phyloP scores from a whole-genome alignment of 2,888 invertebrate genomes.

The Platycnemis pennipes region DNA sequence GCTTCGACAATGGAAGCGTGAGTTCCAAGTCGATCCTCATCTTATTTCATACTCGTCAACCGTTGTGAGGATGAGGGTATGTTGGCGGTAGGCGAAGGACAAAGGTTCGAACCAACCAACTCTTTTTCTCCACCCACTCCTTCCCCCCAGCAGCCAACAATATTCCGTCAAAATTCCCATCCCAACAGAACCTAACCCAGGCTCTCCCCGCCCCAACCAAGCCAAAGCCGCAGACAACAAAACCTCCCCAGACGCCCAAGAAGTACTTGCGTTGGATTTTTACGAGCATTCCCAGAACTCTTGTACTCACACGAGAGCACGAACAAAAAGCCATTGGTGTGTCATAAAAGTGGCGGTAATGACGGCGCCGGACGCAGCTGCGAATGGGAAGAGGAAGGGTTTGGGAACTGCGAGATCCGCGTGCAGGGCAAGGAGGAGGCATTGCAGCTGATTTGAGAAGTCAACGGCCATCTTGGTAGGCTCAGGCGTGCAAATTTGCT shows the following conservation, averaged over 20 bases:
- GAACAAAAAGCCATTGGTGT: slow-evolving; percentile 1
- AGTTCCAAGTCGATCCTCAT: not conserved
- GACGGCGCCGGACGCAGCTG: slow-evolving; percentile 57
- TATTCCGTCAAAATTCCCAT: not conserved
- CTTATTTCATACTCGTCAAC: not conserved
- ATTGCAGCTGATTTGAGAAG: too few relatives aligned
- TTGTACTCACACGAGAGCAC: slow-evolving; percentile 23
- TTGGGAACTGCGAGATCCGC: not conserved
- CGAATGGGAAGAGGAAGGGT: not conserved
- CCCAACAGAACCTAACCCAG: not conserved
- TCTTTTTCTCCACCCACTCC: not conserved
- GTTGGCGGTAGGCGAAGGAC: not conserved
- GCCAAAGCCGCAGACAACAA: not conserved
- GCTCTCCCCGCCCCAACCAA: not conserved
- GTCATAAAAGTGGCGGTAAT: slow-evolving; percentile 46
- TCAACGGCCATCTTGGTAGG: too few relatives aligned
- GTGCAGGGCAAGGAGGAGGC: too few relatives aligned
- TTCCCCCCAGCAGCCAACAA: too few relatives aligned
- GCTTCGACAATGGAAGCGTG: slow-evolving; percentile 35
- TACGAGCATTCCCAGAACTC: slow-evolving; percentile 56
- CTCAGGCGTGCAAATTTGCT: too few relatives aligned
- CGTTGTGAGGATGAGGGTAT: not conserved
- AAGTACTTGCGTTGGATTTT: slow-evolving; percentile 35
- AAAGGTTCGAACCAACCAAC: not conserved
- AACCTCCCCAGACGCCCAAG: too few relatives aligned